These are phyloP conservation scores for Meteorus cinctellus DNA, from an alignment of 2,888 invertebrate genomes.

Conservation along the genomic window DNA sequence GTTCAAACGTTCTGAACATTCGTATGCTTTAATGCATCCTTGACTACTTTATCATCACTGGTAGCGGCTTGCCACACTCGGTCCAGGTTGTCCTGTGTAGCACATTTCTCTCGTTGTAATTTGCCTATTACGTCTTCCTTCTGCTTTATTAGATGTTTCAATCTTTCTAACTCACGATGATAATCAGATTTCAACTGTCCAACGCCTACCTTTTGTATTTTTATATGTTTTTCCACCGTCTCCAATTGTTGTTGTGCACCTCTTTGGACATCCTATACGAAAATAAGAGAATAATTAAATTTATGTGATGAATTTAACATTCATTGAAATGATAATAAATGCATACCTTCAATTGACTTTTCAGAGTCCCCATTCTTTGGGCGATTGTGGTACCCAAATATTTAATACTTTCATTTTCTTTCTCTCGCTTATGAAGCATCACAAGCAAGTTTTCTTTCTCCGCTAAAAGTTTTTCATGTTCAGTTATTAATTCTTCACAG, in stretches of 20 bases:
- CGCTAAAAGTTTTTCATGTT: conserved; percentile 75
- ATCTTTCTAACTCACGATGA: conserved; percentile 72
- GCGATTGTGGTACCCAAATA: conserved; percentile 74
- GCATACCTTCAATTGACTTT: conserved; percentile 74
- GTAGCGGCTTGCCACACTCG: conserved; percentile 64
- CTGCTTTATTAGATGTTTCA: conserved; percentile 73
- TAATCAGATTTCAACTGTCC: conserved; percentile 74
- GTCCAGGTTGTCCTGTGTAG: conserved; percentile 65
- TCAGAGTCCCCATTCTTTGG: conserved; percentile 74
- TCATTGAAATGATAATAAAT: conserved; percentile 27
- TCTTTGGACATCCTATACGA: conserved; percentile 74
- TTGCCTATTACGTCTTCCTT: conserved; percentile 73
- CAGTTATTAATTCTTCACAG: conserved; percentile 75
- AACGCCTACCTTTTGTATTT: conserved; percentile 73
- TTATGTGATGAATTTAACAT: not conserved
- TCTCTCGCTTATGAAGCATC: conserved; percentile 62
- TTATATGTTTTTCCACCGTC: conserved; percentile 75
- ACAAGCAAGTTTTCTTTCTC: conserved; percentile 64
- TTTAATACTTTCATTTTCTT: conserved; percentile 66
- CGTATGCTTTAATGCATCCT: conserved; percentile 59
- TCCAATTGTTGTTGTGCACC: conserved; percentile 75
- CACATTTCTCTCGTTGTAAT: conserved; percentile 66
- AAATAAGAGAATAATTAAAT: conserved; percentile 22
- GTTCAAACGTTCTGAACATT: conserved; percentile 58
- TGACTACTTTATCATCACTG: conserved; percentile 61